Evolutionary conservation across 1,140 invertebrate species (phyloP).

Genomic region (silkworm (Bombyx mori)): ASM3026992v2 NC_085111.1:7320001-7320500

Average conservation of each 20-base stretch:
- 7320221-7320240: slow-evolving; percentile 5
- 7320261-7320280: slow-evolving; percentile 10
- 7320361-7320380: slow-evolving; percentile 30
- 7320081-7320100: too few species aligned
- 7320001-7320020: too few species aligned
- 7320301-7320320: slow-evolving; percentile 37
- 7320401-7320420: slow-evolving; percentile 35
- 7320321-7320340: slow-evolving; percentile 30
- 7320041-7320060: too few species aligned
- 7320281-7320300: slow-evolving; percentile 25
- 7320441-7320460: slow-evolving; percentile 23
- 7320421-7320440: slow-evolving; percentile 24
- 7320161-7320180: too few species aligned
- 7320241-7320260: slow-evolving; percentile 4
- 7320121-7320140: too few species aligned
- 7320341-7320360: slow-evolving; percentile 24
- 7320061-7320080: too few species aligned
- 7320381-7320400: slow-evolving; percentile 40
- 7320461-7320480: slow-evolving; percentile 31
- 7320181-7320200: too few species aligned
- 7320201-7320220: background rate
- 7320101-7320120: too few species aligned
- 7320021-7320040: too few species aligned
- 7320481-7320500: slow-evolving; percentile 28
- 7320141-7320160: too few species aligned